phyloP scores from a whole-genome alignment of 2,888 invertebrate genomes.

The Drosophila neonasuta region DNA sequence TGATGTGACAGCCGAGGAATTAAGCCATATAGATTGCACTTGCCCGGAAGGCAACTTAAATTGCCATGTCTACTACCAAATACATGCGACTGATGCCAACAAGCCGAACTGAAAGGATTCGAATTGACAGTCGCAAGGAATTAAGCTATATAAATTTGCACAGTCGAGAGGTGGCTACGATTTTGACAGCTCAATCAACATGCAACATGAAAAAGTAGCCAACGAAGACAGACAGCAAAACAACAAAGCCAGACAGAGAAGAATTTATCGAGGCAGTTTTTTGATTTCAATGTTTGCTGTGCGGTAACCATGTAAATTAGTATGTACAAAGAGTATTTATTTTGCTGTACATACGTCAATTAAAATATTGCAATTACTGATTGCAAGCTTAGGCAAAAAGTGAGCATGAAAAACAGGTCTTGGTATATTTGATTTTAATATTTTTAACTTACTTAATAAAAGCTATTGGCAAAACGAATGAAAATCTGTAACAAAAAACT shows the following conservation, averaged over 20 bases:
- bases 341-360: too few species aligned
- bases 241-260: neutral
- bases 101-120: neutral
- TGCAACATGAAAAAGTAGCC: constrained; percentile 1
- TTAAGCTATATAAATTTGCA: constrained; percentile 4
- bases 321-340: too few species aligned
- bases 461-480: too few species aligned
- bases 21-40: neutral
- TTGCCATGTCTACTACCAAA: constrained; percentile 2
- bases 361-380: too few species aligned
- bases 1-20: constrained; percentile 32
- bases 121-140: neutral
- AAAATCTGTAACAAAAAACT: too few species aligned
- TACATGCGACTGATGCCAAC: constrained; percentile 1
- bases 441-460: too few species aligned
- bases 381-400: too few species aligned
- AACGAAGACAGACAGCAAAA: neutral
- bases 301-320: too few species aligned
- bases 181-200: neutral
- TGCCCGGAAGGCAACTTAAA: constrained; percentile 10
- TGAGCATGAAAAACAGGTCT: too few species aligned
- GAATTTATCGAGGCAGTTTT: too few species aligned
- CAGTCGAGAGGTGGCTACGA: neutral
- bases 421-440: too few species aligned
- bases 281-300: too few species aligned